Percentiles rank a stretch among this genome's conserved stretches.
Evolutionary conservation across 2,797 vertebrate genomes (phyloP).

Genomic region (Setipinna tenuifilis): DNA sequence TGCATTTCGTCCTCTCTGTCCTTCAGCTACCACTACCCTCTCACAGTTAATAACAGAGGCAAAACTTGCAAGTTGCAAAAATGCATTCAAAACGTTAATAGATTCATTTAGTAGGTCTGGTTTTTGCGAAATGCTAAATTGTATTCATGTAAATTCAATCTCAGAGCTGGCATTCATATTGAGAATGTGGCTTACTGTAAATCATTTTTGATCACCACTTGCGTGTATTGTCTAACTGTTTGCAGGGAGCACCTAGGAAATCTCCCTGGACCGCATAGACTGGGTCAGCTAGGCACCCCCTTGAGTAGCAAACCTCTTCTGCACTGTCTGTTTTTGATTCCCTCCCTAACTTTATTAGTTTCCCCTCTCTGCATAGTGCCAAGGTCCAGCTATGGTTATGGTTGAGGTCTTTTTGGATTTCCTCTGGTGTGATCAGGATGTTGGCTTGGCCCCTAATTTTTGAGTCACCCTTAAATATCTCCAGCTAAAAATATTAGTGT

Average conservation of each 20-base stretch:
- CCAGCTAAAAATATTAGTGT: slow-evolving; percentile 49
- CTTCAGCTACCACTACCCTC: background rate
- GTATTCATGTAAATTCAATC: background rate
- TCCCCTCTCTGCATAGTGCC: slow-evolving; percentile 29
- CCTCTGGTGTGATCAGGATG: slow-evolving; percentile 48
- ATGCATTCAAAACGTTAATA: background rate
- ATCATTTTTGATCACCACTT: background rate
- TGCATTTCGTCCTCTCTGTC: too few species aligned
- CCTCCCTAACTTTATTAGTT: slow-evolving; percentile 40
- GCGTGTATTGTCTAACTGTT: background rate
- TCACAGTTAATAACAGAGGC: background rate
- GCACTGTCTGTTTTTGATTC: slow-evolving; percentile 42
- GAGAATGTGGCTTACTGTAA: background rate
- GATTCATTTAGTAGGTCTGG: background rate
- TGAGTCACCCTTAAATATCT: slow-evolving; percentile 47
- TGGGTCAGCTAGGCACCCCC: slow-evolving; percentile 6
- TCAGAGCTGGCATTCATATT: background rate
- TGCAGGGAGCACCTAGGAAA: background rate
- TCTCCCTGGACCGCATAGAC: background rate
- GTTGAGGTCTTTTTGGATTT: slow-evolving; percentile 49
- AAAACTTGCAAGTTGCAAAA: background rate
- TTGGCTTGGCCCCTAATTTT: slow-evolving; percentile 52
- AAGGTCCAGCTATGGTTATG: slow-evolving; percentile 52
- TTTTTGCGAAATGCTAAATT: background rate
- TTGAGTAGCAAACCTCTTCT: background rate